Conservation (phyloP, 2,113 vertebrate genomes). For the Corapipo altera region DNA sequence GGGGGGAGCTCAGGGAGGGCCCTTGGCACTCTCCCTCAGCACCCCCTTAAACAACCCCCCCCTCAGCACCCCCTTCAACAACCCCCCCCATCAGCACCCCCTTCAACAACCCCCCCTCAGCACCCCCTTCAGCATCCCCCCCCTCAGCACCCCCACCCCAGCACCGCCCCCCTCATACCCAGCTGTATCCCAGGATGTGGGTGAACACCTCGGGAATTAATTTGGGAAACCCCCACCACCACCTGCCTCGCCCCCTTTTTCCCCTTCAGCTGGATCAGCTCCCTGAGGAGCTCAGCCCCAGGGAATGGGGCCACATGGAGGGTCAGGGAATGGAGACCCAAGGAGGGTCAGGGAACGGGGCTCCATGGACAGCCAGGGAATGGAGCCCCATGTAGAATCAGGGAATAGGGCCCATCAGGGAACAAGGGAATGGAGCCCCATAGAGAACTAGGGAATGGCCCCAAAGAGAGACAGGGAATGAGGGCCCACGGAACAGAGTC, state of each 20-base stretch:
- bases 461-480: not conserved
- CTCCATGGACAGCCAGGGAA: not conserved
- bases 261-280: fast-evolving
- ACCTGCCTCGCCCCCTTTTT: not conserved
- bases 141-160: no score
- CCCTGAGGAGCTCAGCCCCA: not conserved
- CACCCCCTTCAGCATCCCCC: not conserved
- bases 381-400: not conserved
- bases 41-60: no score
- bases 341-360: not conserved
- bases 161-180: no score
- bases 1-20: no score
- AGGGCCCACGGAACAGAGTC: no score
- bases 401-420: fast-evolving
- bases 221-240: fast-evolving
- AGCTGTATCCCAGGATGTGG: not conserved
- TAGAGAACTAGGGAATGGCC: not conserved
- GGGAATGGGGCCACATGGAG: fast-evolving
- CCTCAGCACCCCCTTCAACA: no score
- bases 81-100: no score
- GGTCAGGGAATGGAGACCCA: no score
- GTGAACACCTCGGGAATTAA: not conserved
- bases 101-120: no score
- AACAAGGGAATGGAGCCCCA: not conserved
- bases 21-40: no score